Percentiles rank a stretch among this genome's conserved stretches.
phyloP scores from a whole-genome alignment of 2,888 invertebrate species.

The Eucriotettix oculatus region DNA sequence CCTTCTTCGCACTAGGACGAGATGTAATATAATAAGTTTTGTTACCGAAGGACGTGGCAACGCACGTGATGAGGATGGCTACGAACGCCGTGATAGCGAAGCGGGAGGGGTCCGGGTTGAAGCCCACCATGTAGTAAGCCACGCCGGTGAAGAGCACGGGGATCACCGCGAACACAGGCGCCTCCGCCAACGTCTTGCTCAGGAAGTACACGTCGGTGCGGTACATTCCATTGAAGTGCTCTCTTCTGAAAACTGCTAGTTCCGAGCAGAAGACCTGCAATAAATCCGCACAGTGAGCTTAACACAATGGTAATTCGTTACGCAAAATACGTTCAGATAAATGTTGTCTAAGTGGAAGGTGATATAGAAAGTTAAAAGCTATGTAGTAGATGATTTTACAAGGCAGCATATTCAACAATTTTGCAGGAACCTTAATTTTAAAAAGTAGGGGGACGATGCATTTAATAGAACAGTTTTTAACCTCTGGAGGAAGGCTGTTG shows the following conservation, averaged over 20 bases:
- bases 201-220: slow-evolving; percentile 80
- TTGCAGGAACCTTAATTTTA: too few relatives aligned
- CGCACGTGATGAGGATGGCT: slow-evolving; percentile 70
- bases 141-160: slow-evolving; percentile 69
- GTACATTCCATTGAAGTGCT: slow-evolving; percentile 81
- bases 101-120: slow-evolving; percentile 46
- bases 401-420: too few relatives aligned
- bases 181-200: slow-evolving; percentile 76
- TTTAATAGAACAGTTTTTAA: too few relatives aligned
- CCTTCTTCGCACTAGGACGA: too few relatives aligned
- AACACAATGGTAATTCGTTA: too few relatives aligned
- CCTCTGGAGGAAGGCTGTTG: too few relatives aligned
- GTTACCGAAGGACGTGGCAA: slow-evolving; percentile 74
- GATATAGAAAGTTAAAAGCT: too few relatives aligned
- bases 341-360: too few relatives aligned
- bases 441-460: too few relatives aligned
- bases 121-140: slow-evolving; percentile 78
- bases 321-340: too few relatives aligned
- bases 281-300: background rate
- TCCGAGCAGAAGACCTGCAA: slow-evolving; percentile 76
- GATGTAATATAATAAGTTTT: too few relatives aligned
- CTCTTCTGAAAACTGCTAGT: slow-evolving; percentile 73
- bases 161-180: slow-evolving; percentile 69
- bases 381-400: too few relatives aligned
- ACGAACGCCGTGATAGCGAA: slow-evolving; percentile 53